Base-by-base conservation (phyloP, 2,888 invertebrate species). In the Sinotaia quadrata region DNA sequence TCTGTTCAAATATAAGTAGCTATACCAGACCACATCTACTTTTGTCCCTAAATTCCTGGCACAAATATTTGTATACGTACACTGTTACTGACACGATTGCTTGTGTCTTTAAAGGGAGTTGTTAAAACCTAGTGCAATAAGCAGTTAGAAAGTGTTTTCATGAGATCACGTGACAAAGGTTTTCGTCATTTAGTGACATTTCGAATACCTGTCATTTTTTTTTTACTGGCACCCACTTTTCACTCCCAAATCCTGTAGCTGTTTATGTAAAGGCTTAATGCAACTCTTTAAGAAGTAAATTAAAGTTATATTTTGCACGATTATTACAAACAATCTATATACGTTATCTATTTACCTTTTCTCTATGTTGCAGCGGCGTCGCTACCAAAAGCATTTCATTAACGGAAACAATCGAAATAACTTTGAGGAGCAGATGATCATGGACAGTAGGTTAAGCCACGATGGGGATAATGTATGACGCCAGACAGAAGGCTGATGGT, bases 381-480 rank as follows among this genome's bases (percentile, higher is more conserved):
- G 67, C 12, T 70, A 62, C 36, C 66, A 67, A 36, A 57, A 67
- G 41, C 61, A 70, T 34, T 70, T 67, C 62, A 56, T 70, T 34
- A 67, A 70, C 18, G 57, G 70, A 8, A 60, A 59, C n/a, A 49
- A 61, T 54, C 52, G 70, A 56, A 70, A 67, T 31, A 67, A 57
- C n/a, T 74, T 72, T 47, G 74, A 74, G 36, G 74, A 74, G 34
- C 56, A 68, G 27, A 67, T 74, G 52, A 62, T 62, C 21, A 68
- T 72, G 68, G 70, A 70, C 33, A 66, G 59, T 34, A 61, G 62
- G 18, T 54, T 54, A 36, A 47, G 62, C n/a, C 51, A 68, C 12
- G 62, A 62, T 12, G 57, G 36, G 5, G 68, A 62, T 24, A 44
- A 62, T 15, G 68, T 62, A 21, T 65, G 65, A 65, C n/a, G n/a